Percentiles rank a stretch among this genome's conserved stretches.
These are phyloP conservation scores for Acronicta aceris DNA, from an alignment of 2,888 invertebrate genomes.

Conservation along the genomic window DNA sequence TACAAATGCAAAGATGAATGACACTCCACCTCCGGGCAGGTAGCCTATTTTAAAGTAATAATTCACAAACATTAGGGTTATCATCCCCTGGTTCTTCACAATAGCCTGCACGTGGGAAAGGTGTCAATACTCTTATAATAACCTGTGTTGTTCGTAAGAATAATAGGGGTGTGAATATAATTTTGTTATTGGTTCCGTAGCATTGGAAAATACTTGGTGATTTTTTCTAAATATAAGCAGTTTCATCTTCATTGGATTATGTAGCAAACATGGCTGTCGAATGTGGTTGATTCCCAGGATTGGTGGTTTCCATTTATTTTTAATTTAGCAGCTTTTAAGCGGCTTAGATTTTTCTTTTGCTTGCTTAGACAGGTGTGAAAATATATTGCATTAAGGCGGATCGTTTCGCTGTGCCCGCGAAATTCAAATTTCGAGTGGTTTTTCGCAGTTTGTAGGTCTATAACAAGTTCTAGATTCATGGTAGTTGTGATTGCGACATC, in stretches of 20 bases:
- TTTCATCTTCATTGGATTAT: too few species aligned
- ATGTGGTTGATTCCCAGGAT: neutral
- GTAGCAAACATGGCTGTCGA: neutral
- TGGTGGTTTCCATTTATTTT: neutral
- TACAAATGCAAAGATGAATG: constrained; percentile 4
- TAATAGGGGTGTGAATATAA: constrained; percentile 10
- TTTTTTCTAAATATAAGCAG: too few species aligned
- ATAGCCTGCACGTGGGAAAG: constrained; percentile 44
- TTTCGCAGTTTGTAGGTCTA: too few species aligned
- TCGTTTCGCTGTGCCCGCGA: too few species aligned
- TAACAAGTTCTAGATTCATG: too few species aligned
- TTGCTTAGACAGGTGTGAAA: too few species aligned
- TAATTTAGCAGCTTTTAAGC: too few species aligned
- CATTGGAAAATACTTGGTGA: too few species aligned
- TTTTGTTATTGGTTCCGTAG: constrained; percentile 26
- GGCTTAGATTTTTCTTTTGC: too few species aligned
- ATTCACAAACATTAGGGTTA: constrained; percentile 38
- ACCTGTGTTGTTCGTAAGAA: constrained; percentile 24
- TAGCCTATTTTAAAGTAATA: constrained; percentile 43
- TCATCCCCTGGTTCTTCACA: constrained; percentile 26
- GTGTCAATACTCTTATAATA: constrained; percentile 51
- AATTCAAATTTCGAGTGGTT: too few species aligned
- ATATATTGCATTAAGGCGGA: too few species aligned
- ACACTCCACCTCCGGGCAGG: constrained; percentile 30
- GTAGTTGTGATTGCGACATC: too few species aligned